A percentile compares a stretch with the other conserved stretches of the same genome.
Evolutionary conservation across 2,113 vertebrate genomes (phyloP).

Genomic region (Megaceryle torquata): DNA sequence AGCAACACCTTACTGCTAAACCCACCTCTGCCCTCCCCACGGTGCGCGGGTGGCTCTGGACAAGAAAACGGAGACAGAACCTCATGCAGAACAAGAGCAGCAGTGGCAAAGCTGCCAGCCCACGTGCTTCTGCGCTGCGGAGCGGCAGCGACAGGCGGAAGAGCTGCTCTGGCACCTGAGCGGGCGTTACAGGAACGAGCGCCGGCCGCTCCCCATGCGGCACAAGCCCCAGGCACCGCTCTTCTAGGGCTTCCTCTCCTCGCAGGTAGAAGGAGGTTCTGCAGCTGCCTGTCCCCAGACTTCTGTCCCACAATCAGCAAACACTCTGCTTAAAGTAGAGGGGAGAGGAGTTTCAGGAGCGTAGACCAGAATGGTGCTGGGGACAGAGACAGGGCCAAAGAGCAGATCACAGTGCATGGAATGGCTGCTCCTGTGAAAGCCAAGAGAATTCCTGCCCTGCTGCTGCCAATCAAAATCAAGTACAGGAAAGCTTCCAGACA

Average conservation of each 20-base stretch:
- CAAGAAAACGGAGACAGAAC: neutral
- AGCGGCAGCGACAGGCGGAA: neutral
- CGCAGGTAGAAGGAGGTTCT: neutral
- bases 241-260: neutral
- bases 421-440: neutral
- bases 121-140: neutral
- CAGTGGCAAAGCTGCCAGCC: neutral
- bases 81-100: neutral
- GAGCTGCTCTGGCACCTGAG: neutral
- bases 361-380: neutral
- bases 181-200: neutral
- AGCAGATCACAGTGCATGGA: neutral
- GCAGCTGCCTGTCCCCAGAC: neutral
- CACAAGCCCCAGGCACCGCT: neutral
- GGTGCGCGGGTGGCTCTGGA: neutral
- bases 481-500: neutral
- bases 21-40: too few species aligned
- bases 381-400: neutral
- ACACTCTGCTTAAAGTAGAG: neutral
- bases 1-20: neutral
- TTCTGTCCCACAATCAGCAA: neutral
- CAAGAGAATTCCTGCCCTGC: neutral
- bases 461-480: neutral
- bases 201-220: fast-evolving
- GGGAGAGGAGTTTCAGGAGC: neutral